These are phyloP conservation scores for Thymelicus acteon DNA, from an alignment of 2,888 invertebrate species.

Conservation along the genomic window DNA sequence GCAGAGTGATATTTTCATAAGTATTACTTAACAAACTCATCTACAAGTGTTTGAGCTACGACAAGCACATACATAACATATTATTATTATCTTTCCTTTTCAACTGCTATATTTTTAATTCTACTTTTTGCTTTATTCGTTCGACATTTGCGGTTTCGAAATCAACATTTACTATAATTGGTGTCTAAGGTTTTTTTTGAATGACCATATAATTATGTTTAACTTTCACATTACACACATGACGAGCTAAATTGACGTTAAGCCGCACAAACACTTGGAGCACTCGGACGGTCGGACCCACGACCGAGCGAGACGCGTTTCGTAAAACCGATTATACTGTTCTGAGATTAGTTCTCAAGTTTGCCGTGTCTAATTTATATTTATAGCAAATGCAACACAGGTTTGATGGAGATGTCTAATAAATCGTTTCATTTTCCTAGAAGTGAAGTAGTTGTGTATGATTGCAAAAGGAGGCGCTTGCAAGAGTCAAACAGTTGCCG, in stretches of 20 bases:
- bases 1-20: neutral
- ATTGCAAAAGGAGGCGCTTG: too few species aligned
- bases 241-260: slow-evolving; percentile 44
- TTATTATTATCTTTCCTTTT: slow-evolving; percentile 2
- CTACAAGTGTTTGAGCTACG: neutral
- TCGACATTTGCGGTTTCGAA: slow-evolving; percentile 12
- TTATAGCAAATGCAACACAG: slow-evolving; percentile 63
- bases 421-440: neutral
- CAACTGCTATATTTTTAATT: neutral
- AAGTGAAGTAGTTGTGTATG: neutral
- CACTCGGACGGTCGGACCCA: slow-evolving; percentile 52
- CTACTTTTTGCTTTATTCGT: slow-evolving; percentile 9
- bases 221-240: slow-evolving; percentile 50
- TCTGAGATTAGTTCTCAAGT: slow-evolving; percentile 69
- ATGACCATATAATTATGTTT: slow-evolving; percentile 48
- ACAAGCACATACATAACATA: too few species aligned
- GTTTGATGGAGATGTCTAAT: slow-evolving; percentile 7
- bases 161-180: slow-evolving; percentile 27
- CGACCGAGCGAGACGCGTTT: slow-evolving; percentile 68
- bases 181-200: slow-evolving; percentile 39
- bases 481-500: too few species aligned
- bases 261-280: slow-evolving; percentile 47
- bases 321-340: slow-evolving; percentile 75
- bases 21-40: neutral
- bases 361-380: slow-evolving; percentile 69